phyloP scores from a whole-genome alignment of 2,797 vertebrate genomes.

The Pseudopleuronectes americanus region DNA sequence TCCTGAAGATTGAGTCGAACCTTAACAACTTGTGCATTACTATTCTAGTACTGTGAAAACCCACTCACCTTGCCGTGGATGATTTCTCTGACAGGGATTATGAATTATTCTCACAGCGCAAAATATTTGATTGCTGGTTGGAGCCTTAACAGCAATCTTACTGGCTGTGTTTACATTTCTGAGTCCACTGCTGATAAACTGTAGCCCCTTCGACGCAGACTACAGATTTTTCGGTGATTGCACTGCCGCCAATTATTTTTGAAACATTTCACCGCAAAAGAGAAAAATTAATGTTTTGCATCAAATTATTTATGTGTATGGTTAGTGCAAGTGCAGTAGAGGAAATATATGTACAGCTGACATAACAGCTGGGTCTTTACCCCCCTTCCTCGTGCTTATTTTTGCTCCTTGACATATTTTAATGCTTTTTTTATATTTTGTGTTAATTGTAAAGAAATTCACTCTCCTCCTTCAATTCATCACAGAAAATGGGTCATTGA shows the following conservation, averaged over 20 bases:
- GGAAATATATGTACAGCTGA: conserved; percentile 1
- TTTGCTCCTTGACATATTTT: conserved; percentile 1
- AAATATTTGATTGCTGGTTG: conserved; percentile 34
- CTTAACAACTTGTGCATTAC: conserved; percentile 19
- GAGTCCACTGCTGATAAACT: conserved; percentile 29
- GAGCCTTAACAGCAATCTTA: conserved; percentile 22
- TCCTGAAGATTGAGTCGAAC: conserved; percentile 18
- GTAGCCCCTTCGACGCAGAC: conserved; percentile 13
- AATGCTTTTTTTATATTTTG: conserved; percentile 3
- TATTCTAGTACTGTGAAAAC: conserved; percentile 1
- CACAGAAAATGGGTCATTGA: background rate
- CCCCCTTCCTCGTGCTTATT: background rate
- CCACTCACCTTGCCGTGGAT: background rate
- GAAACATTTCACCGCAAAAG: background rate
- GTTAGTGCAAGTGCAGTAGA: background rate
- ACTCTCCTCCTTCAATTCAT: background rate
- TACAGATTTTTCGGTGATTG: conserved; percentile 33
- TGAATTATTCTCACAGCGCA: conserved; percentile 7
- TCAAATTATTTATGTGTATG: conserved; percentile 28
- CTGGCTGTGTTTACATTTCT: conserved; percentile 19
- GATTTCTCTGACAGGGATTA: background rate
- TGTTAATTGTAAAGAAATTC: background rate
- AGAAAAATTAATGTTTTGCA: conserved; percentile 26
- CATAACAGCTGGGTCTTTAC: background rate
- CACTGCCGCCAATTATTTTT: conserved; percentile 32